phyloP scores from a whole-genome alignment of 2,888 invertebrate genomes.

The Zeuzera pyrina region DNA sequence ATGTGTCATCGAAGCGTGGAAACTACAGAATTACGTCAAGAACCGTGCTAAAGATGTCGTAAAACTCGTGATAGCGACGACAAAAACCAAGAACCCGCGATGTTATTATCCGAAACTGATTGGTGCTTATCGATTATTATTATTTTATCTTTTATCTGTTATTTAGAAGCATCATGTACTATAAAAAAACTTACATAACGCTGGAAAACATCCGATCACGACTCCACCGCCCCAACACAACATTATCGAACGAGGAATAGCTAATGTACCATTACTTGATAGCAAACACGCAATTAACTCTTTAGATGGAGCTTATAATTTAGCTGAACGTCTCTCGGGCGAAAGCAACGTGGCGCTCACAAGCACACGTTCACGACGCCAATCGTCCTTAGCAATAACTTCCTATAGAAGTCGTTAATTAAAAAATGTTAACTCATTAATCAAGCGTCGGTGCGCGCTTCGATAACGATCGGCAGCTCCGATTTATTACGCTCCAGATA shows the following conservation, averaged over 20 bases:
- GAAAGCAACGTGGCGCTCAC: conserved; percentile 25
- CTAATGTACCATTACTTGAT: conserved; percentile 26
- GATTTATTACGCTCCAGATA: conserved; percentile 54
- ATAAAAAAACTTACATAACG: conserved; percentile 45
- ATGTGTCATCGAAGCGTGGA: conserved; percentile 40
- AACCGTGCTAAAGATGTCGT: conserved; percentile 44
- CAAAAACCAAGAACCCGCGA: conserved; percentile 43
- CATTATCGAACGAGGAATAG: conserved; percentile 35
- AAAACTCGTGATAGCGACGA: conserved; percentile 43
- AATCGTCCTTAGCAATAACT: conserved; percentile 29
- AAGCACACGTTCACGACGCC: background rate
- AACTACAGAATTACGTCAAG: conserved; percentile 40
- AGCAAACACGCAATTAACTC: conserved; percentile 48
- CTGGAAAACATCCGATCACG: conserved; percentile 46
- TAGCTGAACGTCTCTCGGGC: conserved; percentile 29
- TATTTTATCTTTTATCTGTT: conserved; percentile 18
- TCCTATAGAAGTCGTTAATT: conserved; percentile 39
- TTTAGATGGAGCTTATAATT: conserved; percentile 36
- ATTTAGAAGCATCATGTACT: conserved; percentile 11
- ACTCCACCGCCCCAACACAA: conserved; percentile 35
- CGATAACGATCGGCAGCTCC: conserved; percentile 38
- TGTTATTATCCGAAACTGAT: conserved; percentile 39
- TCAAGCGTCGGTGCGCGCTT: conserved; percentile 33
- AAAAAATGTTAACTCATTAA: conserved; percentile 51
- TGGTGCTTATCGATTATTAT: too few relatives aligned